Percentiles rank a stretch among this genome's conserved stretches.
phyloP scores from a whole-genome alignment of 2,888 invertebrate genomes.

The Hecatera dysodea region DNA sequence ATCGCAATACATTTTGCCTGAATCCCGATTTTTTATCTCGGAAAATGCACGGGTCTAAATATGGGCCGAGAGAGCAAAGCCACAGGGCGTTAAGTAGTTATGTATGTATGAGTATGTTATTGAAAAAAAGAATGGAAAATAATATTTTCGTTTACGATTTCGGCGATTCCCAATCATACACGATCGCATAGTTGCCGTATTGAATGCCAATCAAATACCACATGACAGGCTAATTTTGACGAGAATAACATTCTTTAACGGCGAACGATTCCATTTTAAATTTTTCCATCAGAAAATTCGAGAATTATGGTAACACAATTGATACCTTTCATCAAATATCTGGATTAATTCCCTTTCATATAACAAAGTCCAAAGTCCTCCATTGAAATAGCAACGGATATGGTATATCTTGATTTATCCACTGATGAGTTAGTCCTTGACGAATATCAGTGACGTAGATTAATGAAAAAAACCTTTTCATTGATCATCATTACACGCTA shows the following conservation, averaged over 20 bases:
- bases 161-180: background rate
- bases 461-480: background rate
- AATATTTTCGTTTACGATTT: background rate
- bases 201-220: constrained; percentile 3
- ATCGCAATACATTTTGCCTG: no score
- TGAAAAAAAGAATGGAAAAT: background rate
- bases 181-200: background rate
- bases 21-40: no score
- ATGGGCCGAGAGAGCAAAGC: no score
- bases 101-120: no score
- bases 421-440: background rate
- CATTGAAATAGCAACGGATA: background rate
- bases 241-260: background rate
- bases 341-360: constrained; percentile 1
- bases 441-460: background rate
- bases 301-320: constrained; percentile 1
- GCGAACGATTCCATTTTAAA: background rate
- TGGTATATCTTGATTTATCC: constrained; percentile 1
- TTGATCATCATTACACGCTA: no score
- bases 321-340: constrained; percentile 2
- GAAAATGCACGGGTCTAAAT: no score
- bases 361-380: background rate
- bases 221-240: background rate
- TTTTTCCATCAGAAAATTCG: background rate
- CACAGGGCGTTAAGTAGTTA: no score